Percentiles rank a stretch among this genome's conserved stretches.
These are phyloP conservation scores for Ploceus nigricollis DNA, from an alignment of 2,113 vertebrate genomes.

Conservation along the genomic window DNA sequence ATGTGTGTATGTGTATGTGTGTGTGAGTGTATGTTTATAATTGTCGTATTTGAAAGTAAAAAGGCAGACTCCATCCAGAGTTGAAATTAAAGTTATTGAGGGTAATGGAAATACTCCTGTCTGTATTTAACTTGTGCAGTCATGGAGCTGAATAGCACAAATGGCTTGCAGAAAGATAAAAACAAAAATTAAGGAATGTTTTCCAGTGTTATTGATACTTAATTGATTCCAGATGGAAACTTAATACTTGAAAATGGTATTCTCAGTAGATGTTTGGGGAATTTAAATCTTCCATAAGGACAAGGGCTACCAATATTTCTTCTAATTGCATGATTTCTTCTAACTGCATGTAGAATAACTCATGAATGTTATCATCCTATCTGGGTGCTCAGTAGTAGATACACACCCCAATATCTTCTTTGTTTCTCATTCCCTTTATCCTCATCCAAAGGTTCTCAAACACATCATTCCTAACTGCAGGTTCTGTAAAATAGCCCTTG, in stretches of 20 bases:
- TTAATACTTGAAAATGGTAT: neutral
- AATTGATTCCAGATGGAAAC: neutral
- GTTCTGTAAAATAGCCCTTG: neutral
- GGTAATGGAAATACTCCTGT: neutral
- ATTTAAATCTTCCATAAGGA: neutral
- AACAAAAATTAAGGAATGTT: neutral
- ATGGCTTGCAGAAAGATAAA: neutral
- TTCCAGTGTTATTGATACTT: neutral
- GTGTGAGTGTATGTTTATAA: neutral
- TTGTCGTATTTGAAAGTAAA: neutral
- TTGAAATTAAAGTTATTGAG: neutral
- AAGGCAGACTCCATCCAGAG: neutral
- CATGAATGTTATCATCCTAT: neutral
- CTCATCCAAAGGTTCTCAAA: neutral
- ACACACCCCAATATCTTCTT: neutral
- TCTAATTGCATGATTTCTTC: neutral
- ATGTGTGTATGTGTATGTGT: rapidly evolving
- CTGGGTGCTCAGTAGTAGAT: neutral
- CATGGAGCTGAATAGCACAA: neutral
- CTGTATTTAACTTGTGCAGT: neutral
- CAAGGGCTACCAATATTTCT: neutral
- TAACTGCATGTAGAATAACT: neutral
- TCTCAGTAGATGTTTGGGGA: neutral
- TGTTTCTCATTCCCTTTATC: neutral
- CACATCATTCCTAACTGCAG: neutral